phyloP scores from a whole-genome alignment of 2,888 invertebrate genomes.

The Scotopteryx bipunctaria region DNA sequence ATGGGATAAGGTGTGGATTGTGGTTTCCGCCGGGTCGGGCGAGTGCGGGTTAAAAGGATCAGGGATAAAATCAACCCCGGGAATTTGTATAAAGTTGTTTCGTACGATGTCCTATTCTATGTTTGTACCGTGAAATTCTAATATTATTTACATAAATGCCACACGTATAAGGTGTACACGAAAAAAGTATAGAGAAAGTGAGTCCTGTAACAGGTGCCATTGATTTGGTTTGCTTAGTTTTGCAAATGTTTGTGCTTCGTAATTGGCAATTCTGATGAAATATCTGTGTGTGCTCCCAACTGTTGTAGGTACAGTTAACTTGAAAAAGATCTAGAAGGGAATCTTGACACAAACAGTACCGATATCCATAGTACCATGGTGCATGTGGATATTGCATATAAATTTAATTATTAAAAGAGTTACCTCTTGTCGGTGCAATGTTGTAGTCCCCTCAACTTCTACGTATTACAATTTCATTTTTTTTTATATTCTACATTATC shows the following conservation, averaged over 20 bases:
- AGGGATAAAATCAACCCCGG: neutral
- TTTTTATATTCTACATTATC: too few species aligned
- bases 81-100: neutral
- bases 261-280: conserved; percentile 45
- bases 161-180: conserved; percentile 52
- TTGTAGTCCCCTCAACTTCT: too few species aligned
- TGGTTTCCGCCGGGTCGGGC: neutral
- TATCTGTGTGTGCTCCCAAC: conserved; percentile 31
- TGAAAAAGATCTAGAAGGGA: too few species aligned
- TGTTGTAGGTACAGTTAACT: too few species aligned
- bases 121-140: conserved; percentile 48
- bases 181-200: conserved; percentile 69
- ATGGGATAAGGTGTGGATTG: neutral
- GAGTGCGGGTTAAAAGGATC: neutral
- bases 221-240: conserved; percentile 62
- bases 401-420: too few species aligned
- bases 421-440: too few species aligned
- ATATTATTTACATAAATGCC: conserved; percentile 67
- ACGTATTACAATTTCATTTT: too few species aligned
- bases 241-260: conserved; percentile 46
- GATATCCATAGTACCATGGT: too few species aligned
- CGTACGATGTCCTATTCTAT: neutral
- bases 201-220: conserved; percentile 69
- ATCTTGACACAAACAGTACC: too few species aligned
- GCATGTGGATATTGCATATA: too few species aligned